Conservation (phyloP, 2,888 invertebrate species). For the Chaetoderma sp. region DNA sequence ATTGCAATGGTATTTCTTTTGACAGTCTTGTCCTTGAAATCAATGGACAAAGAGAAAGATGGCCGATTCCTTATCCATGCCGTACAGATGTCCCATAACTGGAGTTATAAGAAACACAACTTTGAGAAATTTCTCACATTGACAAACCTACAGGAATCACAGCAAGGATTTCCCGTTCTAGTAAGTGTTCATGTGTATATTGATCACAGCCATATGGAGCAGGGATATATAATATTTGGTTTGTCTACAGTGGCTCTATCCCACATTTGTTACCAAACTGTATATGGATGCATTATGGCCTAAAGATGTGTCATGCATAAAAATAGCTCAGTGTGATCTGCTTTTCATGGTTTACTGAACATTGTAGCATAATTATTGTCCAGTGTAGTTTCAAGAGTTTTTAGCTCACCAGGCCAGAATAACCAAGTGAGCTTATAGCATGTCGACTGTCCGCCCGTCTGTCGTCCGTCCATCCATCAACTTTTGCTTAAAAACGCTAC, state of each 20-base stretch:
- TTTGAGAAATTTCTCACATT: constrained; percentile 78
- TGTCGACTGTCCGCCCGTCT: too few relatives aligned
- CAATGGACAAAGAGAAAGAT: constrained; percentile 74
- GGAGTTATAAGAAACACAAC: constrained; percentile 83
- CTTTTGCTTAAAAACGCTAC: too few relatives aligned
- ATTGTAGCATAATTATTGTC: neutral
- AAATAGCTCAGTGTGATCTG: neutral
- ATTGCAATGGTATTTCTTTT: constrained; percentile 17
- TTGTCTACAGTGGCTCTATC: too few relatives aligned
- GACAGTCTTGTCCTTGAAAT: constrained; percentile 65
- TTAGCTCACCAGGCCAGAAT: too few relatives aligned
- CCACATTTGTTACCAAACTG: neutral
- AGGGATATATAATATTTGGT: neutral
- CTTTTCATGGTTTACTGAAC: neutral
- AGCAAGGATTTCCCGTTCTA: constrained; percentile 81
- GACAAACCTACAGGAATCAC: constrained; percentile 79
- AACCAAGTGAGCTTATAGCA: too few relatives aligned
- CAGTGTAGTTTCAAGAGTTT: too few relatives aligned
- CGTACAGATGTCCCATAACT: constrained; percentile 86
- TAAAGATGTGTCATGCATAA: neutral
- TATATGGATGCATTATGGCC: neutral
- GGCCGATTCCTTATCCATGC: constrained; percentile 87
- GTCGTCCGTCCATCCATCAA: too few relatives aligned
- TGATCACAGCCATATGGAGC: too few relatives aligned
- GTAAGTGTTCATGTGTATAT: constrained; percentile 72